Evolutionary conservation across 35 echinoderm and acorn worm genomes (phyloP).

Genomic region (Anneissia japonica): DNA sequence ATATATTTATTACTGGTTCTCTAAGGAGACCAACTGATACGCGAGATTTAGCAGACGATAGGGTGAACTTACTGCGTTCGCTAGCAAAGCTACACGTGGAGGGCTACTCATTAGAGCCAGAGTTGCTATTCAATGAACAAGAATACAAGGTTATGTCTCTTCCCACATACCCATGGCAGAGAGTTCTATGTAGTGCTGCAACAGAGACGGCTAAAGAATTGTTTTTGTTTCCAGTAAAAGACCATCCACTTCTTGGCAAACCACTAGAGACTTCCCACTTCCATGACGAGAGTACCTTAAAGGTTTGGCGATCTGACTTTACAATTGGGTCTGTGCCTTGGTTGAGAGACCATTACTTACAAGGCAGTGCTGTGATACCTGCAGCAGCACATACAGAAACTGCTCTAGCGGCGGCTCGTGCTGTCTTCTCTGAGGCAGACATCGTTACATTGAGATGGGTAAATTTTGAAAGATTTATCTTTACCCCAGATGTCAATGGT

Average conservation of each 20-base stretch:
- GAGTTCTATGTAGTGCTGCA: slow-evolving; percentile 66
- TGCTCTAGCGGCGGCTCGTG: slow-evolving; percentile 53
- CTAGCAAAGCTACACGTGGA: slow-evolving; percentile 85
- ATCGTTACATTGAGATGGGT: slow-evolving; percentile 57
- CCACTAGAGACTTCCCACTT: slow-evolving; percentile 62
- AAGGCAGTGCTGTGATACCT: slow-evolving; percentile 84
- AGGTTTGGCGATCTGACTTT: slow-evolving; percentile 68
- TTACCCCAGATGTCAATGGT: slow-evolving; percentile 47
- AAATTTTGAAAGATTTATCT: slow-evolving; percentile 91
- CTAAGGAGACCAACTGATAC: slow-evolving; percentile 73
- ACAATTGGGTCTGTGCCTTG: slow-evolving; percentile 63
- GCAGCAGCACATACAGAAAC: slow-evolving; percentile 88
- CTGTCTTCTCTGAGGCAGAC: slow-evolving; percentile 32
- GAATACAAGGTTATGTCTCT: slow-evolving; percentile 73
- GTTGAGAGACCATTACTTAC: slow-evolving; percentile 90
- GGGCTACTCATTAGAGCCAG: slow-evolving; percentile 68
- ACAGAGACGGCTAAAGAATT: slow-evolving; percentile 60
- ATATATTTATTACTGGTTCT: slow-evolving; percentile 73
- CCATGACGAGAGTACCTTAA: slow-evolving; percentile 50
- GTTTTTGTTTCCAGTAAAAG: slow-evolving; percentile 70
- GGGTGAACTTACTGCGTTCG: slow-evolving; percentile 70
- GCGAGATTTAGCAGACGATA: slow-evolving; percentile 73
- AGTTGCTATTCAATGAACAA: slow-evolving; percentile 56
- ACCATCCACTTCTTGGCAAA: slow-evolving; percentile 85
- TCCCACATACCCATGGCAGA: slow-evolving; percentile 89